A percentile compares a stretch with the other conserved stretches of the same genome.
These are phyloP conservation scores for Sesamia inferens DNA, from an alignment of 2,888 invertebrate genomes.

Conservation along the genomic window DNA sequence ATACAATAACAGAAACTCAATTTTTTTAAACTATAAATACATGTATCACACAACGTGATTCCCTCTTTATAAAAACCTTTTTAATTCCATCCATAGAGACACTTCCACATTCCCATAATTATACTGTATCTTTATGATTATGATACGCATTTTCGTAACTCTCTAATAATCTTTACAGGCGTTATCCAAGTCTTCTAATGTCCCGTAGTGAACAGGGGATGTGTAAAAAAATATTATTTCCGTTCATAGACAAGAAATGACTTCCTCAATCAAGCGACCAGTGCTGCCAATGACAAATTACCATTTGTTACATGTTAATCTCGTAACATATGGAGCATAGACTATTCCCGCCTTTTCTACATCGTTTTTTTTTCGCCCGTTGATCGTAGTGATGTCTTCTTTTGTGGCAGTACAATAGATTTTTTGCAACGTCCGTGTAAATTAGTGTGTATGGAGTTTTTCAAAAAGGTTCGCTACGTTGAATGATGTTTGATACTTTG, in stretches of 20 bases:
- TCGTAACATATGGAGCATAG: slow-evolving; percentile 87
- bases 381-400: slow-evolving; percentile 84
- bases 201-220: slow-evolving; percentile 76
- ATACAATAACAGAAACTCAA: slow-evolving; percentile 12
- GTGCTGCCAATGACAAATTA: slow-evolving; percentile 86
- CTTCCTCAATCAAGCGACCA: slow-evolving; percentile 88
- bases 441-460: slow-evolving; percentile 82
- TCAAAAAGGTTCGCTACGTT: slow-evolving; percentile 70
- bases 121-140: slow-evolving; percentile 54
- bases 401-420: slow-evolving; percentile 85
- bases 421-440: slow-evolving; percentile 84
- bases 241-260: slow-evolving; percentile 87
- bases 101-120: slow-evolving; percentile 50
- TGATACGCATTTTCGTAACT: slow-evolving; percentile 68
- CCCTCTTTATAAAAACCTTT: slow-evolving; percentile 40
- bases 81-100: slow-evolving; percentile 46
- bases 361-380: slow-evolving; percentile 75
- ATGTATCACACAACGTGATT: slow-evolving; percentile 22
- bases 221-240: slow-evolving; percentile 87
- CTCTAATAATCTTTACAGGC: slow-evolving; percentile 75
- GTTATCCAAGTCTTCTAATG: slow-evolving; percentile 79
- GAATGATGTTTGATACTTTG: slow-evolving; percentile 81
- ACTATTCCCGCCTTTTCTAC: slow-evolving; percentile 79
- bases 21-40: slow-evolving; percentile 16
- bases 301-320: slow-evolving; percentile 86